Evolutionary conservation across 2,113 vertebrate species (phyloP).

Genomic region (Lipotes vexillifer): DNA sequence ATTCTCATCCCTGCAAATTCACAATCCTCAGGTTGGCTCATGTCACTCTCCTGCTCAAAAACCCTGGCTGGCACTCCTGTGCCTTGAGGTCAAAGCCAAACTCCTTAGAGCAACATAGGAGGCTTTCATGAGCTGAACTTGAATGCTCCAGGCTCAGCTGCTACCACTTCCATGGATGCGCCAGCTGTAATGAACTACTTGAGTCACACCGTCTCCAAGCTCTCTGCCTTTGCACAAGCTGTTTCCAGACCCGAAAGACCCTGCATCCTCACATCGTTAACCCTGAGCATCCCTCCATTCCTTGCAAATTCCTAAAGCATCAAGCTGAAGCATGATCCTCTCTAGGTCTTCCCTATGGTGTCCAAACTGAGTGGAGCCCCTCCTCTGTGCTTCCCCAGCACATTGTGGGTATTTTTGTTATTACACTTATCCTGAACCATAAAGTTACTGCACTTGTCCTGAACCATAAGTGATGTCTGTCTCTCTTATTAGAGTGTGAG

Average conservation of each 20-base stretch:
- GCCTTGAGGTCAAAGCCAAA: not conserved
- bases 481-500: not conserved
- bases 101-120: not conserved
- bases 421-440: not conserved
- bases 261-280: accelerated
- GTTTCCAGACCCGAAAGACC: not conserved
- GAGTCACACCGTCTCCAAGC: not conserved
- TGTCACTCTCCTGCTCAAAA: not conserved
- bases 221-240: not conserved
- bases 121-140: not conserved
- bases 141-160: not conserved
- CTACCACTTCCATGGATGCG: not conserved
- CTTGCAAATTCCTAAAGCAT: not conserved
- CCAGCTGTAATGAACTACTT: not conserved
- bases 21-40: not conserved
- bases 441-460: not conserved
- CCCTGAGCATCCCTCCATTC: not conserved
- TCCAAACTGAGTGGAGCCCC: not conserved
- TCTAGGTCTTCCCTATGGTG: not conserved
- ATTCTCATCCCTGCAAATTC: not conserved
- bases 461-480: not conserved
- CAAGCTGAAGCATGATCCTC: not conserved
- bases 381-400: not conserved
- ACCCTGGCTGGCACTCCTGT: not conserved
- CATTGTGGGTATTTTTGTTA: not conserved